These are phyloP conservation scores for Dynastes hyllus DNA, from an alignment of 2,888 invertebrate genomes.

Conservation along the genomic window DNA sequence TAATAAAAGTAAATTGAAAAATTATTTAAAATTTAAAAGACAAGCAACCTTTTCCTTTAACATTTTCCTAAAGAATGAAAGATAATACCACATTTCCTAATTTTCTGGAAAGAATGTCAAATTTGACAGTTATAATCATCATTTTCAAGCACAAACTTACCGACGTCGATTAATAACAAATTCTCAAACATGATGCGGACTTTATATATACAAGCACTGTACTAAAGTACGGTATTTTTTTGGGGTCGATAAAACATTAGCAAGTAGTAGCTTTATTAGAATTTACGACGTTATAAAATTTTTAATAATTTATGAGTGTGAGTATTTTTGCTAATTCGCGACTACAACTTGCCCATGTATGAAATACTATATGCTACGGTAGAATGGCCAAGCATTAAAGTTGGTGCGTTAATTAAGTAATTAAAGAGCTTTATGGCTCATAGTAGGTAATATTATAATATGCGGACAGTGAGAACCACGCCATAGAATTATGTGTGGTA, in stretches of 20 bases:
- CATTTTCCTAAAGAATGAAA: no score
- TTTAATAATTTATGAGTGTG: slow-evolving; percentile 6
- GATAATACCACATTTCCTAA: no score
- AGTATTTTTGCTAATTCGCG: not conserved
- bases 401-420: slow-evolving; percentile 6
- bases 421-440: slow-evolving; percentile 4
- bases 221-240: no score
- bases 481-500: not conserved
- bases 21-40: no score
- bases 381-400: not conserved
- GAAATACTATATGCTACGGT: not conserved
- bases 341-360: not conserved
- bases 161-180: no score
- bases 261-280: slow-evolving; percentile 16
- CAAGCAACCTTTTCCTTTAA: no score
- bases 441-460: not conserved
- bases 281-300: slow-evolving; percentile 24
- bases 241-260: not conserved
- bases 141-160: no score
- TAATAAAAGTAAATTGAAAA: no score
- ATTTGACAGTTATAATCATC: no score
- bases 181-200: no score
- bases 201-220: no score
- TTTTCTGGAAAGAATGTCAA: no score
- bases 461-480: not conserved